Percentiles rank a stretch among this genome's conserved stretches.
phyloP scores from a whole-genome alignment of 2,888 invertebrate genomes.

The Stegophylla sp. region DNA sequence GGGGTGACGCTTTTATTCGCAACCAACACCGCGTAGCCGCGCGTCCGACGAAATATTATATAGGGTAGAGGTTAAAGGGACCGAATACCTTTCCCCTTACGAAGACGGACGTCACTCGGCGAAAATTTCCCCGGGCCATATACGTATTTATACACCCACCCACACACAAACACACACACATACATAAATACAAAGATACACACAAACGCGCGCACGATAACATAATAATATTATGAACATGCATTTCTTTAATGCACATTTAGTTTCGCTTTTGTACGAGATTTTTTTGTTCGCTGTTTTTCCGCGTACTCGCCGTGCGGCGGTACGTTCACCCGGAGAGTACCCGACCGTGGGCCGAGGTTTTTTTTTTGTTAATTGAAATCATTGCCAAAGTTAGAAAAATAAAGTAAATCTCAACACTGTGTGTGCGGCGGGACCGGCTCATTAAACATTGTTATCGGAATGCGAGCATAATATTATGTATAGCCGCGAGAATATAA shows the following conservation, averaged over 20 bases:
- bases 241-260: slow-evolving; percentile 17
- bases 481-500: background rate
- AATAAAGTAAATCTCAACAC: background rate
- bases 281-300: background rate
- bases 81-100: background rate
- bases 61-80: slow-evolving; percentile 21
- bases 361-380: slow-evolving; percentile 49
- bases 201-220: background rate
- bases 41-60: slow-evolving; percentile 14
- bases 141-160: background rate
- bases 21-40: background rate
- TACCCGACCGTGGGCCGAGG: background rate
- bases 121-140: slow-evolving; percentile 19
- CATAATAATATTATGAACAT: background rate
- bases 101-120: background rate
- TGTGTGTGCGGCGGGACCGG: background rate
- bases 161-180: background rate
- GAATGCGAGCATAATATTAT: background rate
- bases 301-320: background rate
- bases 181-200: background rate
- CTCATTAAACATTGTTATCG: slow-evolving; percentile 28
- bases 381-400: slow-evolving; percentile 9
- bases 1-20: slow-evolving; percentile 9
- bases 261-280: slow-evolving; percentile 21
- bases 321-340: background rate